Evolutionary conservation across 2,113 vertebrate genomes (phyloP).

Genomic region (Tachysurus fulvidraco): DNA sequence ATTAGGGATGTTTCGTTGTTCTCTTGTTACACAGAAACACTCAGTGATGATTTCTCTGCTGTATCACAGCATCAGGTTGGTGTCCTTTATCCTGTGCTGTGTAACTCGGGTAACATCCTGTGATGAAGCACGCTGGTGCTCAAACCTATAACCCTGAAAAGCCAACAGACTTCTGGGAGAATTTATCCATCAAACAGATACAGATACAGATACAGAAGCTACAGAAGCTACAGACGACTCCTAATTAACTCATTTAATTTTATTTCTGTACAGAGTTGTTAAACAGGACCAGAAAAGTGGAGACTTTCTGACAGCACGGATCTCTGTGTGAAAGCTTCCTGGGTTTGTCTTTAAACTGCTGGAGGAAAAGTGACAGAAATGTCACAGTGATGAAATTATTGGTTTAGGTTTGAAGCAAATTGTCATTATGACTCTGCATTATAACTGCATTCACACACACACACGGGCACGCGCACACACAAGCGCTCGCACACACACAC

Average conservation of each 20-base stretch:
- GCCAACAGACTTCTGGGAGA: no score
- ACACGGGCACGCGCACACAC: not conserved
- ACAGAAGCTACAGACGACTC: not conserved
- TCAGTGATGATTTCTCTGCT: not conserved
- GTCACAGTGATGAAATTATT: not conserved
- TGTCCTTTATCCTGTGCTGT: no score
- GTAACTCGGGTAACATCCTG: not conserved
- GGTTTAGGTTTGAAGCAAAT: not conserved
- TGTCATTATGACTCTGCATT: not conserved
- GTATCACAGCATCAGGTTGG: not conserved
- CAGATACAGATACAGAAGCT: no score
- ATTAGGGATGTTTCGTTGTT: not conserved
- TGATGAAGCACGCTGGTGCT: not conserved
- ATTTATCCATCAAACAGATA: no score
- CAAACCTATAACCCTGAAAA: no score
- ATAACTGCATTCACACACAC: not conserved
- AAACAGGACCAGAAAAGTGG: not conserved
- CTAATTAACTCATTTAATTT: not conserved
- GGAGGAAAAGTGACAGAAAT: not conserved
- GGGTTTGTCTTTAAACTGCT: not conserved
- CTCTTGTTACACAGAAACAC: not conserved
- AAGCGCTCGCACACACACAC: conserved; percentile 19
- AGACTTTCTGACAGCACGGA: no score
- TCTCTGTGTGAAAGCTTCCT: not conserved
- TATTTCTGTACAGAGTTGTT: not conserved